Evolutionary conservation across 2,113 vertebrate species (phyloP).

Genomic region (Theropithecus gelada): DNA sequence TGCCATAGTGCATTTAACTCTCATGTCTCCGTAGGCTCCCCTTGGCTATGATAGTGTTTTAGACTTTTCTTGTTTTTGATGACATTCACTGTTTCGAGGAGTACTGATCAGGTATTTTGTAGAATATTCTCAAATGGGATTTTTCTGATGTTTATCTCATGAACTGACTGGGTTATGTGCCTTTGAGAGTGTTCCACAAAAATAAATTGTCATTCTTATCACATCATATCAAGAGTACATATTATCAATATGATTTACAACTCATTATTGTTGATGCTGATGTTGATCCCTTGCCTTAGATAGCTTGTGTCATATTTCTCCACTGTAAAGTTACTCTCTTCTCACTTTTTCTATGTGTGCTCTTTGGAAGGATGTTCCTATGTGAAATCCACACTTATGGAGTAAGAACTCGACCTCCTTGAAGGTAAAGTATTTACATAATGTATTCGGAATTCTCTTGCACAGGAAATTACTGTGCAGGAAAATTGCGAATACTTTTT

Average conservation of each 20-base stretch:
- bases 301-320: neutral
- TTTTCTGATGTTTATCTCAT: neutral
- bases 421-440: neutral
- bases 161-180: neutral
- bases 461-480: no score
- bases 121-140: neutral
- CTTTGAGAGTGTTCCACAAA: neutral
- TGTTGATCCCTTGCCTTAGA: neutral
- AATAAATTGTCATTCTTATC: neutral
- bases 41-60: neutral
- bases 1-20: neutral
- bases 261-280: neutral
- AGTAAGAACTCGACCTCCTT: neutral
- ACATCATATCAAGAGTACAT: neutral
- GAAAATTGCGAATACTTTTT: neutral
- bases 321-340: neutral
- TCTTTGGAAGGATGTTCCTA: neutral
- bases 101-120: neutral
- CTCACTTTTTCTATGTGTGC: neutral
- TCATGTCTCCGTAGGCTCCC: neutral
- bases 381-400: fast-evolving
- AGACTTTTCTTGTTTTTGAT: neutral
- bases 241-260: neutral
- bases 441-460: neutral
- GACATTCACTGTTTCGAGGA: neutral